Base-by-base conservation (phyloP, 2,888 invertebrate genomes). In the Acanthosepion lycidas region DNA sequence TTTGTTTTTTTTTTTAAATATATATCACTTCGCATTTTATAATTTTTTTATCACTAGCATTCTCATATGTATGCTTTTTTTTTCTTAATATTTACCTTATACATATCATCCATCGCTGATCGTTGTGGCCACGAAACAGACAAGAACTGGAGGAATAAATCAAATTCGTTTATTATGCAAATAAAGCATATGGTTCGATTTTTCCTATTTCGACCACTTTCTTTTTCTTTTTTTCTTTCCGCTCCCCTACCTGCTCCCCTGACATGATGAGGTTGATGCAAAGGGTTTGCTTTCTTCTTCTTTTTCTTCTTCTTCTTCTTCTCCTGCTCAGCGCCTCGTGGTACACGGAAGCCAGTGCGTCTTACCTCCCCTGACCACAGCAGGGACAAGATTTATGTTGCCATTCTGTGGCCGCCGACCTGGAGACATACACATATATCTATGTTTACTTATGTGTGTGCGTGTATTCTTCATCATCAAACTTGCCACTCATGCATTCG, bases 171-270 rank as follows among this genome's bases (percentile, higher is more conserved):
- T 78, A 78, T 78, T 78, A 78, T 78, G 78, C 78, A 78, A 78
- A 78, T 78, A 78, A 78, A 78, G 78, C 78, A 78, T 78, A 78
- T 78, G 78, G 78, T 78, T 78, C 78, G 78, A 78, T 78, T 78
- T 78, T 28, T n/a, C 78, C 78, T n/a, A 78, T 78, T 78, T 78
- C 78, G 78, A 78, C 78, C 78, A 78, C 78, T 78, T 78, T 78
- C 78, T 78, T 28, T n/a, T 78, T 78, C n/a, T 78, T 78, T n/a
- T 28, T 78, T n/a, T 78, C 78, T 28, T 78, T n/a, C 28, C 78
- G 78, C 28, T 78, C 28, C 78, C 78, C 78, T 12, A n/a, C 78
- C 28, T n/a, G 78, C 28, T n/a, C 28, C 78, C 78, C 78, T n/a
- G 78, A 78, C 78, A 78, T 78, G 64, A 64, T 64, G 78, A 78